phyloP scores from a whole-genome alignment of 2,113 vertebrate genomes.

The Columba livia region DNA sequence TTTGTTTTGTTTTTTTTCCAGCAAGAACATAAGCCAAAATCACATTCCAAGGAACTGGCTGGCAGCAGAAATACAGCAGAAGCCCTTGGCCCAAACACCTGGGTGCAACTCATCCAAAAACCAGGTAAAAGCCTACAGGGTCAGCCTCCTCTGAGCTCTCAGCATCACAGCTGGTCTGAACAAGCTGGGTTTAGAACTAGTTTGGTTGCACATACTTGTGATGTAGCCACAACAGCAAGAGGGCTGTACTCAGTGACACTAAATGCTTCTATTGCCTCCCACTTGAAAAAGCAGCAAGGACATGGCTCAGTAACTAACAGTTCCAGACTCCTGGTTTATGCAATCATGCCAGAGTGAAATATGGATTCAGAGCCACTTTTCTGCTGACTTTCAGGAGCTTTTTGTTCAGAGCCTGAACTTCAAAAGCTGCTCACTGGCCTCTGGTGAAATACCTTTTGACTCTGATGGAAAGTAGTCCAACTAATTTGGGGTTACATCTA shows the following conservation, averaged over 20 bases:
- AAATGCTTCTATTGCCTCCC: background rate
- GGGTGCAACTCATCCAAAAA: background rate
- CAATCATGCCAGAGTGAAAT: background rate
- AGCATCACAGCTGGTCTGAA: background rate
- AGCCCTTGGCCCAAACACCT: background rate
- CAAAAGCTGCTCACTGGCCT: background rate
- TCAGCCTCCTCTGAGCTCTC: background rate
- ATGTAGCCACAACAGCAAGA: background rate
- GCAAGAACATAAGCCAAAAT: background rate
- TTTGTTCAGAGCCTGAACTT: background rate
- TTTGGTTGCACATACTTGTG: background rate
- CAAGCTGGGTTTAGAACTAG: background rate
- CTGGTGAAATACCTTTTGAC: background rate
- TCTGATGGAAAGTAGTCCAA: too few relatives aligned
- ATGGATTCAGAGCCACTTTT: background rate
- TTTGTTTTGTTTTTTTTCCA: background rate
- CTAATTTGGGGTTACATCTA: too few relatives aligned
- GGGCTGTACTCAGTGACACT: background rate
- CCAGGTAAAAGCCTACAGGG: background rate
- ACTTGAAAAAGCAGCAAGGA: background rate
- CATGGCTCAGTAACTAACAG: accelerated
- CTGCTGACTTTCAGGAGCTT: background rate
- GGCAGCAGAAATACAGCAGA: background rate
- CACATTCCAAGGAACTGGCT: background rate
- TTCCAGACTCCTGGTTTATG: background rate